phyloP scores from a whole-genome alignment of 2,888 invertebrate species.

The Macrosiphum euphorbiae region DNA sequence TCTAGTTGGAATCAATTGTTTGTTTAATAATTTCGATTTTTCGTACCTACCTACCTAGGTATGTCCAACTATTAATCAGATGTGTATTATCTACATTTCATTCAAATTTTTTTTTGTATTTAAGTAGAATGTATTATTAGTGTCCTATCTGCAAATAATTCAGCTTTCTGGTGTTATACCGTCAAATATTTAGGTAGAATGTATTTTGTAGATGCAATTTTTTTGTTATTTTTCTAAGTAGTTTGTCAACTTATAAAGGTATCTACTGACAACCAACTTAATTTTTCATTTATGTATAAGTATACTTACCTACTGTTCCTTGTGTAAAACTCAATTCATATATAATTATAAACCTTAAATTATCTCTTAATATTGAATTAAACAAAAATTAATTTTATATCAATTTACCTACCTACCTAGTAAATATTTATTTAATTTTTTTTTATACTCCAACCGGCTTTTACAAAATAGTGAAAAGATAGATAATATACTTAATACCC shows the following conservation, averaged over 20 bases:
- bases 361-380: neutral
- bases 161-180: neutral
- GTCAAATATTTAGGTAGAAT: neutral
- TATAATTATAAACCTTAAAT: neutral
- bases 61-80: neutral
- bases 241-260: neutral
- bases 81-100: neutral
- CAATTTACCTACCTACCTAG: neutral
- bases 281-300: neutral
- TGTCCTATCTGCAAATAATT: neutral
- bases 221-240: neutral
- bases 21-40: neutral
- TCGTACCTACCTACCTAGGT: neutral
- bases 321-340: neutral
- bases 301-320: neutral
- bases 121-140: neutral
- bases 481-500: no score
- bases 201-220: neutral
- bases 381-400: neutral
- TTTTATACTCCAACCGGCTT: neutral
- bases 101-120: neutral
- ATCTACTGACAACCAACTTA: neutral
- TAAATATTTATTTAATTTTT: neutral
- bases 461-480: no score
- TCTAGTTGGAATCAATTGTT: neutral